Evolutionary conservation across 1,140 invertebrate species (phyloP).

Genomic region (Hylyphantes graminicola): DNA sequence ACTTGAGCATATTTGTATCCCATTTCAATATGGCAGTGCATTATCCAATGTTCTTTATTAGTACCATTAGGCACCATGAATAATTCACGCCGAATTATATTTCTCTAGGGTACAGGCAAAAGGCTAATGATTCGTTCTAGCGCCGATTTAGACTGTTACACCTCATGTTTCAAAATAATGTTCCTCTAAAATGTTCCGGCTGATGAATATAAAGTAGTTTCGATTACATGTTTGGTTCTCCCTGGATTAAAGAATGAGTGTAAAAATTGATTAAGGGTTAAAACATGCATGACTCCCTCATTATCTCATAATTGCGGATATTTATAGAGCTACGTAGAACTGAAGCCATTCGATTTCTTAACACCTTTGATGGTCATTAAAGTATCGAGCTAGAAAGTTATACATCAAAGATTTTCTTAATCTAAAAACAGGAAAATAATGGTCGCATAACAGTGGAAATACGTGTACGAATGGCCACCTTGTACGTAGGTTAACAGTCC

Average conservation of each 20-base stretch:
- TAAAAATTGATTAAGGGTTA: neutral
- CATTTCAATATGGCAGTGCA: too few relatives aligned
- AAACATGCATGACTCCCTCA: neutral
- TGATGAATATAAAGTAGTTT: neutral
- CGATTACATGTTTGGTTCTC: neutral
- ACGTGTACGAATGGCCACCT: too few relatives aligned
- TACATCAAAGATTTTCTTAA: too few relatives aligned
- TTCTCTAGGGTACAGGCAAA: neutral
- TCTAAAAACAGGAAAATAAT: too few relatives aligned
- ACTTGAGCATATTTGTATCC: too few relatives aligned
- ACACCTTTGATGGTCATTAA: too few relatives aligned
- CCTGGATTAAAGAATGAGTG: neutral
- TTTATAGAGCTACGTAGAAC: too few relatives aligned
- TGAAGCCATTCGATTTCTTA: too few relatives aligned
- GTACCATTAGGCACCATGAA: conserved; percentile 1
- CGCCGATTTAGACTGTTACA: neutral
- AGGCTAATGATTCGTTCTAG: neutral
- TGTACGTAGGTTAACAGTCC: too few relatives aligned
- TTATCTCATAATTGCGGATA: too few relatives aligned
- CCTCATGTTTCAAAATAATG: neutral
- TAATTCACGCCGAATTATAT: neutral
- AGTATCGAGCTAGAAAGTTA: too few relatives aligned
- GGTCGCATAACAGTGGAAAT: too few relatives aligned
- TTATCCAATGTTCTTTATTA: neutral
- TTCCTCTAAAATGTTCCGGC: neutral